A percentile compares a stretch with the other conserved stretches of the same genome.
phyloP scores from a whole-genome alignment of 2,888 invertebrate species.

The Rhamphomyia laevipes region DNA sequence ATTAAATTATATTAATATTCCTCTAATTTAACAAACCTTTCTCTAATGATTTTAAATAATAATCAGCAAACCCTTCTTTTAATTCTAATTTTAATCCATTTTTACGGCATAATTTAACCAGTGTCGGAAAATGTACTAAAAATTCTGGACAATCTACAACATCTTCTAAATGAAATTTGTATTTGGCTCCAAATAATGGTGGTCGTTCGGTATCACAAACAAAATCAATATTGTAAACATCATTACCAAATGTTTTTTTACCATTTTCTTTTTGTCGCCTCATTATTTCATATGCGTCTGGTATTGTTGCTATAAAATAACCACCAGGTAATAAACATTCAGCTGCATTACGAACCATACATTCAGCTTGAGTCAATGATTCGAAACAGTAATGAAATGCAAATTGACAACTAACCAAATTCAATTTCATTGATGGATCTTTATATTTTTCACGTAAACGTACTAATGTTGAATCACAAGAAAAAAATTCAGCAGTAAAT shows the following conservation, averaged over 20 bases:
- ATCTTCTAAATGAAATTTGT: slow-evolving; percentile 89
- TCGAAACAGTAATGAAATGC: slow-evolving; percentile 97
- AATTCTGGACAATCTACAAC: slow-evolving; percentile 99
- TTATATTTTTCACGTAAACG: slow-evolving; percentile 62
- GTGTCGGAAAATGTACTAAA: slow-evolving; percentile 82
- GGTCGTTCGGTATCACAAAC: slow-evolving; percentile 53
- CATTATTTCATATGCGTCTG: slow-evolving; percentile 87
- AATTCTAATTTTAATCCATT: slow-evolving; percentile 57
- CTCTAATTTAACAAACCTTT: slow-evolving; percentile 18
- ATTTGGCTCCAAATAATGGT: slow-evolving; percentile 90
- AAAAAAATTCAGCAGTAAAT: slow-evolving; percentile 81
- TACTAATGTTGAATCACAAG: slow-evolving; percentile 83
- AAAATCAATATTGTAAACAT: slow-evolving; percentile 62
- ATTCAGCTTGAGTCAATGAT: slow-evolving; percentile 73
- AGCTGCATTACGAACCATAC: slow-evolving; percentile 85
- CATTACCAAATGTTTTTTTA: slow-evolving; percentile 59
- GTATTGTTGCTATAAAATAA: slow-evolving; percentile 93
- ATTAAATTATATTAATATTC: too few relatives aligned
- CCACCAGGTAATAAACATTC: slow-evolving; percentile 84
- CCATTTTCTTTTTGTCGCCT: slow-evolving; percentile 48
- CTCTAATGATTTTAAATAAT: slow-evolving; percentile 41
- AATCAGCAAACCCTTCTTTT: slow-evolving; percentile 67
- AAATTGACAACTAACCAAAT: slow-evolving; percentile 95
- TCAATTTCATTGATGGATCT: slow-evolving; percentile 67
- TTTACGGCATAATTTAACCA: slow-evolving; percentile 60